These are phyloP conservation scores for Anguilla obscura DNA, from an alignment of 2,797 vertebrate species.

Conservation along the genomic window DNA sequence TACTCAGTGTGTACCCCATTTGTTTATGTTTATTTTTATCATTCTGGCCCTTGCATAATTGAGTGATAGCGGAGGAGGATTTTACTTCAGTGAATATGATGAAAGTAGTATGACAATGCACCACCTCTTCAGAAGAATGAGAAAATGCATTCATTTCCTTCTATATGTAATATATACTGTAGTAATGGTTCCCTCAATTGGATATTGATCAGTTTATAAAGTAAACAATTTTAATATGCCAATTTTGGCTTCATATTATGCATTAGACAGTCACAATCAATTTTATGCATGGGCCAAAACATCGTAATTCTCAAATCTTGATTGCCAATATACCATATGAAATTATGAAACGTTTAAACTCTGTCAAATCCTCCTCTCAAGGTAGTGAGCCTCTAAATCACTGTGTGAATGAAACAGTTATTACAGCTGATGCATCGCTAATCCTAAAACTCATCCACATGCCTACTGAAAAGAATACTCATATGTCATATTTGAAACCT, in stretches of 20 bases:
- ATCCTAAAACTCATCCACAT: neutral
- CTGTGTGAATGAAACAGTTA: constrained; percentile 47
- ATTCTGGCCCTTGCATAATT: constrained; percentile 30
- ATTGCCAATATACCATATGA: constrained; percentile 28
- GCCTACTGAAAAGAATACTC: neutral
- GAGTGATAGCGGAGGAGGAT: neutral
- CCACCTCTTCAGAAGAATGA: neutral
- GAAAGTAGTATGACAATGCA: constrained; percentile 26
- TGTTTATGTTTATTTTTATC: constrained; percentile 43
- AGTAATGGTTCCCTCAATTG: constrained; percentile 33
- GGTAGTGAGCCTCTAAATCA: constrained; percentile 40
- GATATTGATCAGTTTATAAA: constrained; percentile 37
- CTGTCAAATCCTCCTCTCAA: constrained; percentile 44
- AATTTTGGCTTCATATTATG: constrained; percentile 37
- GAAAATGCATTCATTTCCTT: constrained; percentile 29
- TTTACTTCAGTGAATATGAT: constrained; percentile 22
- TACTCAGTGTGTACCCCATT: constrained; percentile 35
- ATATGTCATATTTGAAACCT: neutral
- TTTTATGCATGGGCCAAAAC: neutral
- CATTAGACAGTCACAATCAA: constrained; percentile 32
- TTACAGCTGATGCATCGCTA: constrained; percentile 40
- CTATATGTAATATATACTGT: constrained; percentile 10
- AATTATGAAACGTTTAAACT: constrained; percentile 44
- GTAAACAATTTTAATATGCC: constrained; percentile 33
- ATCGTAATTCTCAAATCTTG: constrained; percentile 35